Evolutionary conservation across 2,113 vertebrate genomes (phyloP).

Genomic region (Emydura subglobosa): DNA sequence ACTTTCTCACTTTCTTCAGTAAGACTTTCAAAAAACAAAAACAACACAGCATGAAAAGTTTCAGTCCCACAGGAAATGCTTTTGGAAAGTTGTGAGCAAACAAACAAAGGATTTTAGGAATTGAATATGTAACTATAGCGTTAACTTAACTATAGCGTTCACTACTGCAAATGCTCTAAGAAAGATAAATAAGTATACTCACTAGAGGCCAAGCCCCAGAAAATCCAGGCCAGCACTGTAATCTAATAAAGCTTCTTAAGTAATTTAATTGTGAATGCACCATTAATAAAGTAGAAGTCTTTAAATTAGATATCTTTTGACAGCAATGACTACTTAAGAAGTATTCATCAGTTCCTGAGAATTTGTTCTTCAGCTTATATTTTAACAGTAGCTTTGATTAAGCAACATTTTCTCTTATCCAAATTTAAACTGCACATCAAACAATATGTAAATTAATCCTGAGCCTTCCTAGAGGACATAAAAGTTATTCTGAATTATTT

Average conservation of each 20-base stretch:
- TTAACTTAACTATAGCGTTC: constrained; percentile 7
- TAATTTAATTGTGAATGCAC: constrained; percentile 72
- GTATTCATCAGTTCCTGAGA: constrained; percentile 39
- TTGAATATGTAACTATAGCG: background rate
- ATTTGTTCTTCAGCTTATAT: constrained; percentile 63
- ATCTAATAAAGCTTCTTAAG: constrained; percentile 66
- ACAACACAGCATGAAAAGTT: background rate
- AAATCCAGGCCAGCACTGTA: constrained; percentile 50
- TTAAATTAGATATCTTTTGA: constrained; percentile 50
- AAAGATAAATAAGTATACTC: constrained; percentile 51
- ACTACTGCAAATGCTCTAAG: constrained; percentile 7
- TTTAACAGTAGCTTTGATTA: constrained; percentile 75
- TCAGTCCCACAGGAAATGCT: background rate
- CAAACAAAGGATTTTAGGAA: background rate
- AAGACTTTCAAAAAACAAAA: background rate
- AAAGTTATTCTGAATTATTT: constrained; percentile 82
- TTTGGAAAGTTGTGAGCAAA: background rate
- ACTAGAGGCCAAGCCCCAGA: constrained; percentile 45
- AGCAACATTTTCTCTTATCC: constrained; percentile 70
- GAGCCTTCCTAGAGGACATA: constrained; percentile 79
- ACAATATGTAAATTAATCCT: constrained; percentile 83
- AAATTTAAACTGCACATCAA: constrained; percentile 80
- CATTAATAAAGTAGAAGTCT: constrained; percentile 54
- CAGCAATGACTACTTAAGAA: constrained; percentile 32
- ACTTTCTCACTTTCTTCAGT: background rate